Evolutionary conservation across 2,797 vertebrate species (phyloP), one percentile per base, ranked within the genome.

Genomic region (Platalea minor): DNA sequence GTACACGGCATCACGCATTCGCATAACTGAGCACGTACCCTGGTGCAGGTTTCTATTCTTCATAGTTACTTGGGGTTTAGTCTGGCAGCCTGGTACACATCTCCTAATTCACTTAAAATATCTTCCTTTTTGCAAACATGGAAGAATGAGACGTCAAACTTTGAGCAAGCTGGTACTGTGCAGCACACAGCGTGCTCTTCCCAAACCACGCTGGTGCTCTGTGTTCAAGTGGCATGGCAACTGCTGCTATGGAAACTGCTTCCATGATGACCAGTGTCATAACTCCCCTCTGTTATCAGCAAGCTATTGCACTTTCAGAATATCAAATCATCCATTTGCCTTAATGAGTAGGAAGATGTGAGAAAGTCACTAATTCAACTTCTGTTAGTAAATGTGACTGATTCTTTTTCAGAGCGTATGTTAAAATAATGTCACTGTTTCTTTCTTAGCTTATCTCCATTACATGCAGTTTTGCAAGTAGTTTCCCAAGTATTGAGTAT

Each of bases 21-120:
- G 3, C 3, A 7, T 11, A 72, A 14, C 14, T 11, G 19, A 65
- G 46, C 14, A 3, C 0, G 0, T 4, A 9, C 3, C 8, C 63
- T n/a, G 72, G 28, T 20, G 17, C 41, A 45, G 14, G 14, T 31
- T 73, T 85, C 29, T 46, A 2, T 7, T 63, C 31, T 48, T 35
- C 0, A 0, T 7, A 24, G 15, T 18, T 23, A 15, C 46, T 54
- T 78, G 8, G 5, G 7, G 11, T 29, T 76, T 25, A 20, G 33
- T 20, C 50, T 59, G 39, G 7, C 61, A 8, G 5, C 64, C 54
- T 69, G 43, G 9, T 61, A 45, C n/a, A 29, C 19, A 19, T 50
- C 21, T 75, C 54, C 39, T 57, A 8, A 12, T 41, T 48, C 54
- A 4, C 35, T 48, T 31, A 23, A 17, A 57, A 57, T 28, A 14